Evolutionary conservation across 2,888 invertebrate species (phyloP), one percentile per base, ranked within the genome.

Genomic region (Caenorhabditis sp.): DNA sequence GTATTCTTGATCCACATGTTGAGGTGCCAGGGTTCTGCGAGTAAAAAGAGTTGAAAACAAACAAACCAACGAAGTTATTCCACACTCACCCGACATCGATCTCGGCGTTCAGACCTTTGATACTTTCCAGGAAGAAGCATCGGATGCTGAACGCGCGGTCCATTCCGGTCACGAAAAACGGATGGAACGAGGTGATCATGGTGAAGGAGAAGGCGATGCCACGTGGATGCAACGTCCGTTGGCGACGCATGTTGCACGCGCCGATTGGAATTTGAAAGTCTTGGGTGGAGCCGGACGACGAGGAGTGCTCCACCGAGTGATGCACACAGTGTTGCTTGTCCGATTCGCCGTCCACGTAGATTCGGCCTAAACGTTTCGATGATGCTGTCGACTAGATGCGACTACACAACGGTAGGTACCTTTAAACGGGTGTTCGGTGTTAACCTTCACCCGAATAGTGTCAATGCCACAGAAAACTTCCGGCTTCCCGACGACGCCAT

Each of bases 151-250:
- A 89, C 46, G 88, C 88, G 24, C 84, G 59, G 74, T 89, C 89
- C 27, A 81, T 74, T 26, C 87, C 87, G n/a, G 89, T 89, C 13
- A 89, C 84, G 65, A 89, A 89, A 20, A 89, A 77, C 59, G 88
- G 86, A 80, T 89, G 89, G 61, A 89, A 89, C 0, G 87, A 87
- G 24, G 87, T 84, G 56, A 89, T 83, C 48, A 89, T 66, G 1
- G 88, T 89, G 78, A 89, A 89, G 7, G 87, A 85, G 70, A 87
- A 89, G 22, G 86, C 78, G 20, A 89, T 88, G 13, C 89, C 89
- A 17, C 89, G 81, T 7, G 89, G 89, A 61, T 83, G 79, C 11
- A 83, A 70, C 26, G 86, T 85, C 59, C 89, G 45, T 53, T 89
- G 87, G 24, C 89, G 50, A 7, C 89, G 73, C 89, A 89, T 89